A percentile compares a stretch with the other conserved stretches of the same genome.
Conservation (phyloP, 1,140 invertebrate species). For the Lanistes nyassanus region DNA sequence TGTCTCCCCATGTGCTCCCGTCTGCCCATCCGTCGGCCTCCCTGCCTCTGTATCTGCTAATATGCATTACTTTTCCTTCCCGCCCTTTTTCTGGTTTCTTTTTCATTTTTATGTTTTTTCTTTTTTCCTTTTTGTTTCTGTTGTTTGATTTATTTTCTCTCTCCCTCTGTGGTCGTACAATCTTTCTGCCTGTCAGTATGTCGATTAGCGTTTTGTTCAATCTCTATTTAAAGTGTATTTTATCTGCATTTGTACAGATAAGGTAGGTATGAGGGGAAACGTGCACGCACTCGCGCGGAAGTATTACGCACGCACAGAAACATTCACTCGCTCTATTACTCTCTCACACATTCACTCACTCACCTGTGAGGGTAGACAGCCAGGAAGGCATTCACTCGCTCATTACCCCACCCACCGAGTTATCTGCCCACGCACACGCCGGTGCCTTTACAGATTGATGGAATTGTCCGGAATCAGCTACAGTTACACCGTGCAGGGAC, state of each 20-base stretch:
- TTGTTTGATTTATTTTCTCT: neutral
- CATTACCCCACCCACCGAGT: neutral
- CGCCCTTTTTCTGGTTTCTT: neutral
- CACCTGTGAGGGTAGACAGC: no score
- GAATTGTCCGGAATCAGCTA: no score
- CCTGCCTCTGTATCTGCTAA: neutral
- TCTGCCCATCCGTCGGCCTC: neutral
- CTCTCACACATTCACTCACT: neutral
- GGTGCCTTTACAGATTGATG: neutral
- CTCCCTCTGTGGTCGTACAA: constrained; percentile 8
- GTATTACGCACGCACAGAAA: neutral
- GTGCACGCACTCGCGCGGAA: neutral
- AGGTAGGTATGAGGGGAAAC: neutral
- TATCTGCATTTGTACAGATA: neutral
- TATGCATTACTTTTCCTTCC: neutral
- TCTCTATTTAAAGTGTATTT: neutral
- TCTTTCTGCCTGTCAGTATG: neutral
- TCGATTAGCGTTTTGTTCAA: neutral
- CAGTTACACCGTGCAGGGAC: neutral
- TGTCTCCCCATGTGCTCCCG: neutral
- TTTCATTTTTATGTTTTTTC: neutral
- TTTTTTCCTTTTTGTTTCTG: neutral
- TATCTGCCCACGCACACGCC: neutral
- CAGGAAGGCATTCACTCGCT: neutral
- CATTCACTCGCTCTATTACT: neutral